phyloP scores from a whole-genome alignment of 2,113 vertebrate genomes.

The Chionomys nivalis region DNA sequence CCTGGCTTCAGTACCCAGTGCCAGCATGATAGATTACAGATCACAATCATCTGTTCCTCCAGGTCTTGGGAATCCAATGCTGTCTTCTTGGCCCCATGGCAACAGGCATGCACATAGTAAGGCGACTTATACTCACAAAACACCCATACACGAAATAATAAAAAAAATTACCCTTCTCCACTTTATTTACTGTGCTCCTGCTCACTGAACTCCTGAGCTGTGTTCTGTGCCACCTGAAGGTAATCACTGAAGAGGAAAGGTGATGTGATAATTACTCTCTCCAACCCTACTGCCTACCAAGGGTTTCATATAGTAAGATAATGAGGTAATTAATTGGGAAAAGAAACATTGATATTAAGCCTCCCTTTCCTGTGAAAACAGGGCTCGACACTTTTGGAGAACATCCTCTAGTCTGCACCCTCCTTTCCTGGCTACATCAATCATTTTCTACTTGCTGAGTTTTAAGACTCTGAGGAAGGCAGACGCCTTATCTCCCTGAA shows the following conservation, averaged over 20 bases:
- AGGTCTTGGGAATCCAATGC: neutral
- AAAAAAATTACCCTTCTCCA: neutral
- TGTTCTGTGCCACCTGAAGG: neutral
- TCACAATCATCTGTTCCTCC: neutral
- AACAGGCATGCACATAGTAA: too few relatives aligned
- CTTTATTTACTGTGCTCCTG: neutral
- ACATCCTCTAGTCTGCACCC: neutral
- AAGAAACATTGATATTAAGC: constrained; percentile 5
- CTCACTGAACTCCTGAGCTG: neutral
- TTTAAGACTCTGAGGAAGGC: neutral
- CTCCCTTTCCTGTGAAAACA: neutral
- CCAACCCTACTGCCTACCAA: neutral
- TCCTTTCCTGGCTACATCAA: neutral
- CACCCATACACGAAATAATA: neutral
- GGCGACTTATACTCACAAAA: neutral
- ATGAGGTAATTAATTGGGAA: neutral
- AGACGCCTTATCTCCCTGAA: neutral
- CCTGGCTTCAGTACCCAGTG: neutral
- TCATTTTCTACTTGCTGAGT: neutral
- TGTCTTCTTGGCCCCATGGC: neutral
- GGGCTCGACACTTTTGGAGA: neutral
- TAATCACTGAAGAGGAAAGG: neutral
- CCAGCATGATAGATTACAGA: neutral
- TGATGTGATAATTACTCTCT: neutral
- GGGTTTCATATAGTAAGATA: neutral